These are phyloP conservation scores for Sceliomorpha sp. DNA, from an alignment of 2,888 invertebrate genomes.

Conservation along the genomic window DNA sequence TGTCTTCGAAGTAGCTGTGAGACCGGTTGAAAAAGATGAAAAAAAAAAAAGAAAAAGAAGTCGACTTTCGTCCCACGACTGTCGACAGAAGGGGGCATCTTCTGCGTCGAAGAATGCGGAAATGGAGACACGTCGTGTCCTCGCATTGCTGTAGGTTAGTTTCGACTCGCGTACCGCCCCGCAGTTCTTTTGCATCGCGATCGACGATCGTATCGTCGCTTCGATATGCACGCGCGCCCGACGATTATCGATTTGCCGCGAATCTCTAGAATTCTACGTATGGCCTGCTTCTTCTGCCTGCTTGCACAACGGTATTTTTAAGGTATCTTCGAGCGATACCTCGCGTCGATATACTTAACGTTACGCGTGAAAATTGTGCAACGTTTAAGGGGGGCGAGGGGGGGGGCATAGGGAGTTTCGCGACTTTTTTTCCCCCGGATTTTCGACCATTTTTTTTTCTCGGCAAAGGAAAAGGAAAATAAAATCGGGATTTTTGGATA, in stretches of 20 bases:
- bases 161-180: not conserved
- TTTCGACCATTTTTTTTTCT: too few species aligned
- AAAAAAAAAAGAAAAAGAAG: conserved; percentile 36
- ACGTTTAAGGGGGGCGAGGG: too few species aligned
- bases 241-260: conserved; percentile 52
- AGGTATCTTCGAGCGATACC: conserved; percentile 47
- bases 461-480: too few species aligned
- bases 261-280: conserved; percentile 54
- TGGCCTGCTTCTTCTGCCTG: conserved; percentile 49
- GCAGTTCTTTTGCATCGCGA: conserved; percentile 8
- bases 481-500: too few species aligned
- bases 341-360: conserved; percentile 26
- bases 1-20: conserved; percentile 4
- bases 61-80: conserved; percentile 22
- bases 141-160: conserved; percentile 6
- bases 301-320: conserved; percentile 57
- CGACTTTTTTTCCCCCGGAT: too few species aligned
- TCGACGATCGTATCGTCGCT: conserved; percentile 28
- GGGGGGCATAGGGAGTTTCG: too few species aligned
- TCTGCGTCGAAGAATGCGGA: conserved; percentile 29
- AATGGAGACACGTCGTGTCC: conserved; percentile 5
- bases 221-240: conserved; percentile 48
- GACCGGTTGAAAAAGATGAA: conserved; percentile 31
- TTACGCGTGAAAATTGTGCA: too few species aligned
- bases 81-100: conserved; percentile 41